These are phyloP conservation scores for Lipophrys pholis DNA, from an alignment of 2,113 vertebrate species.

Conservation along the genomic window DNA sequence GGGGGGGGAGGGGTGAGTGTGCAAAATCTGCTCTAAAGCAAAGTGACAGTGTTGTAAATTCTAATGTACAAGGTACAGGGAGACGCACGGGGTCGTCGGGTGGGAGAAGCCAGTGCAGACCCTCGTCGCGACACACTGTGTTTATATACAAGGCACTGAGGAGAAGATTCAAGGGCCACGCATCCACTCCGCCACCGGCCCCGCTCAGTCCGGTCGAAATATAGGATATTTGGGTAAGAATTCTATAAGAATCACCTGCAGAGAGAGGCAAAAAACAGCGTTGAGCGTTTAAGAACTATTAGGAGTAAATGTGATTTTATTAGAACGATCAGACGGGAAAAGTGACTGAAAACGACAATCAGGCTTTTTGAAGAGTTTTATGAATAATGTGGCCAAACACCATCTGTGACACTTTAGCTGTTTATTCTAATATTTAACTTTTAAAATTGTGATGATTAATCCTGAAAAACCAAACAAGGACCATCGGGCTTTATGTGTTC, in stretches of 20 bases:
- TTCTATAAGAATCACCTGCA: constrained; percentile 99
- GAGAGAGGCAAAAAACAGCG: constrained; percentile 57
- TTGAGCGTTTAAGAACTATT: too few species aligned
- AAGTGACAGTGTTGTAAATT: constrained; percentile 85
- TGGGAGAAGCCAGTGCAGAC: constrained; percentile 86
- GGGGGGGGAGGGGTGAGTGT: constrained; percentile 86
- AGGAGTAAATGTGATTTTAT: too few species aligned
- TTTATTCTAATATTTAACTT: too few species aligned
- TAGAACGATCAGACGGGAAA: too few species aligned
- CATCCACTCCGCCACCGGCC: constrained; percentile 77
- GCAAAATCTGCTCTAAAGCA: constrained; percentile 95
- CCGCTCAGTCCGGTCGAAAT: constrained; percentile 96
- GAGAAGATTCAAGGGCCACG: constrained; percentile 91
- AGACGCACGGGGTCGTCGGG: constrained; percentile 52
- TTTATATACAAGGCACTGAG: constrained; percentile 98
- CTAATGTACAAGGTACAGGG: constrained; percentile 81
- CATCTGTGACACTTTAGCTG: too few species aligned
- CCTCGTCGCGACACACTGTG: constrained; percentile 88
- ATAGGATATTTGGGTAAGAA: constrained; percentile 99
- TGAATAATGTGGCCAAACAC: too few species aligned
- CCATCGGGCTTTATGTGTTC: too few species aligned
- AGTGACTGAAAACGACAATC: too few species aligned
- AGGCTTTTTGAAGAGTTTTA: too few species aligned
- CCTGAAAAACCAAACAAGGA: too few species aligned
- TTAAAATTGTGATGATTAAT: too few species aligned